A percentile compares a stretch with the other conserved stretches of the same genome.
Conservation (phyloP, 2,113 vertebrate genomes). For the Brachirus orientalis region DNA sequence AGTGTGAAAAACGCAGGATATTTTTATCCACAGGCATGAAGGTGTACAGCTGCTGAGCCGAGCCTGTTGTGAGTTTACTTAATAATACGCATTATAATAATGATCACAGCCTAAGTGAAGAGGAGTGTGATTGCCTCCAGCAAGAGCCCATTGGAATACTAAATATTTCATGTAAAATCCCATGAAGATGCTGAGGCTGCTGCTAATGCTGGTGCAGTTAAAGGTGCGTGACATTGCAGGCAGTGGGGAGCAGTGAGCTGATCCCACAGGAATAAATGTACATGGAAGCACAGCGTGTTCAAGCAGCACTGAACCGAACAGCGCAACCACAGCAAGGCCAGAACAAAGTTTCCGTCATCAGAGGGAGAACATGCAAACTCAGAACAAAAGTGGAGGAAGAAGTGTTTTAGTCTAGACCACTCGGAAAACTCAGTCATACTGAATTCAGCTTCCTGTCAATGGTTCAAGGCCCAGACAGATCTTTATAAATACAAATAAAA, state of each 20-base stretch:
- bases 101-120: slow-evolving; percentile 16
- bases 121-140: slow-evolving; percentile 35
- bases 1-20: background rate
- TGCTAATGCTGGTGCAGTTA: slow-evolving; percentile 12
- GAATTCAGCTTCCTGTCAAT: background rate
- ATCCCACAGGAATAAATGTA: slow-evolving; percentile 39
- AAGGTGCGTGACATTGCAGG: slow-evolving; percentile 40
- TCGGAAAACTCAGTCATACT: background rate
- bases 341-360: slow-evolving; percentile 20
- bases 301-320: slow-evolving; percentile 4
- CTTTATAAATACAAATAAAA: too few species aligned
- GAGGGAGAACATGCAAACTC: slow-evolving; percentile 5
- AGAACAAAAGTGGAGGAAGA: background rate
- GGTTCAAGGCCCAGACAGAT: too few species aligned
- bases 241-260: slow-evolving; percentile 31
- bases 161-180: slow-evolving; percentile 61
- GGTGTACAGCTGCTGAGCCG: slow-evolving; percentile 16
- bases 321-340: background rate
- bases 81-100: slow-evolving; percentile 26
- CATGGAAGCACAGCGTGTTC: slow-evolving; percentile 2
- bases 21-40: slow-evolving; percentile 2
- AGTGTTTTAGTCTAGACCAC: background rate
- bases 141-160: slow-evolving; percentile 25
- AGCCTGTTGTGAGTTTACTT: slow-evolving; percentile 12
- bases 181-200: slow-evolving; percentile 37